phyloP scores from a whole-genome alignment of 2,797 vertebrate species.

The Melanotaenia trifasciata region DNA sequence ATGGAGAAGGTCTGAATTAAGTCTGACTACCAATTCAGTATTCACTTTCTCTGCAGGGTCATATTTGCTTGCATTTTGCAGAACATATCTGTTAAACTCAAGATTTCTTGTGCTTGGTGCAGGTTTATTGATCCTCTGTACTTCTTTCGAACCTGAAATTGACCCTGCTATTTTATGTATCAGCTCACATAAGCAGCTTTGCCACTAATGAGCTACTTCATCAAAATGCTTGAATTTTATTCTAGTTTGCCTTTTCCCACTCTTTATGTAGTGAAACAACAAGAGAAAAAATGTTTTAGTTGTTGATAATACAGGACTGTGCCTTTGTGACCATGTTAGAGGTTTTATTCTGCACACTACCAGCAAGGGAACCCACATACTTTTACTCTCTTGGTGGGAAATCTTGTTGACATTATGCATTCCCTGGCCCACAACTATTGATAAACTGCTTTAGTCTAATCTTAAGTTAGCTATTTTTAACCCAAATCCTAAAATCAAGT shows the following conservation, averaged over 20 bases:
- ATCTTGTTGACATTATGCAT: no score
- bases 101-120: slow-evolving; percentile 36
- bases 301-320: neutral
- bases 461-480: neutral
- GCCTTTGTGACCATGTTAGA: neutral
- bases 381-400: no score
- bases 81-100: slow-evolving; percentile 22
- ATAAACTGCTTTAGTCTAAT: neutral
- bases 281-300: neutral
- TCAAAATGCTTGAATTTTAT: slow-evolving; percentile 21
- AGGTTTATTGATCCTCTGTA: slow-evolving; percentile 57
- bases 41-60: neutral
- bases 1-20: neutral
- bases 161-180: slow-evolving; percentile 22
- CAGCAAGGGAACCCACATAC: no score
- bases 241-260: neutral
- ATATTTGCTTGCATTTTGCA: neutral
- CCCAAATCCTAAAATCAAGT: no score
- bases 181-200: slow-evolving; percentile 41
- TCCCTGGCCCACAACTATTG: neutral
- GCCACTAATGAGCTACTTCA: slow-evolving; percentile 55
- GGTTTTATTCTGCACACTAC: neutral
- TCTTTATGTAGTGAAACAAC: neutral
- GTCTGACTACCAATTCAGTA: neutral
- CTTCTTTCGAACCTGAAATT: slow-evolving; percentile 48